Evolutionary conservation across 2,797 vertebrate species (phyloP).

Genomic region (Muraenolepis orangiensis): DNA sequence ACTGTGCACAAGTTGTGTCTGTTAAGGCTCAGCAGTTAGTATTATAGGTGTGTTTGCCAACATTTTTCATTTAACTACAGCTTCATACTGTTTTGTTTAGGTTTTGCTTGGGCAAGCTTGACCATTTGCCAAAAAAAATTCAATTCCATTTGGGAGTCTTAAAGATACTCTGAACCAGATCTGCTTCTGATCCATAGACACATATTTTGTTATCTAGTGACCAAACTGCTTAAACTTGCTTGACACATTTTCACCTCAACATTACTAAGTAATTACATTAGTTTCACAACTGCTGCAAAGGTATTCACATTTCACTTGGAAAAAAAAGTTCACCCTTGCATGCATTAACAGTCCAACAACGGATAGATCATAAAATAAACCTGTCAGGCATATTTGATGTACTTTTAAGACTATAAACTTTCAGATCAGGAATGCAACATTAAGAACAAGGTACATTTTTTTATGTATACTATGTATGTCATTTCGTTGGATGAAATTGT

Average conservation of each 20-base stretch:
- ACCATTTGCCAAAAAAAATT: conserved; percentile 13
- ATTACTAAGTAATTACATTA: neutral
- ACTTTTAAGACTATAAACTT: conserved; percentile 45
- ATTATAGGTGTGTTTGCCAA: neutral
- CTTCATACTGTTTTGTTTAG: conserved; percentile 7
- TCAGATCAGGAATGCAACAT: conserved; percentile 50
- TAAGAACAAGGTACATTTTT: conserved; percentile 28
- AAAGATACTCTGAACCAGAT: conserved; percentile 15
- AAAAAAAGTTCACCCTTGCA: conserved; percentile 24
- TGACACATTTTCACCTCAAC: neutral
- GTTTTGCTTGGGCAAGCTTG: conserved; percentile 14
- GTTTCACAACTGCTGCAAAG: neutral
- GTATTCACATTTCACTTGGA: conserved; percentile 9
- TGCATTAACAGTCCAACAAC: conserved; percentile 26
- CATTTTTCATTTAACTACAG: conserved; percentile 17
- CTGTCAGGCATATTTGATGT: conserved; percentile 35
- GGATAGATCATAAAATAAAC: conserved; percentile 29
- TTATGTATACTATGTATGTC: conserved; percentile 18
- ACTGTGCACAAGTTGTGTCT: neutral
- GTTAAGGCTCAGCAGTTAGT: conserved; percentile 14
- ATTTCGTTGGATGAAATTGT: conserved; percentile 15
- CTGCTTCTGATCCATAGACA: neutral
- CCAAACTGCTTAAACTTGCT: neutral
- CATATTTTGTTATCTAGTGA: neutral
- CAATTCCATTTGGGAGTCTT: conserved; percentile 11